These are phyloP conservation scores for Empidonax traillii DNA, from an alignment of 2,113 vertebrate genomes.

Conservation along the genomic window DNA sequence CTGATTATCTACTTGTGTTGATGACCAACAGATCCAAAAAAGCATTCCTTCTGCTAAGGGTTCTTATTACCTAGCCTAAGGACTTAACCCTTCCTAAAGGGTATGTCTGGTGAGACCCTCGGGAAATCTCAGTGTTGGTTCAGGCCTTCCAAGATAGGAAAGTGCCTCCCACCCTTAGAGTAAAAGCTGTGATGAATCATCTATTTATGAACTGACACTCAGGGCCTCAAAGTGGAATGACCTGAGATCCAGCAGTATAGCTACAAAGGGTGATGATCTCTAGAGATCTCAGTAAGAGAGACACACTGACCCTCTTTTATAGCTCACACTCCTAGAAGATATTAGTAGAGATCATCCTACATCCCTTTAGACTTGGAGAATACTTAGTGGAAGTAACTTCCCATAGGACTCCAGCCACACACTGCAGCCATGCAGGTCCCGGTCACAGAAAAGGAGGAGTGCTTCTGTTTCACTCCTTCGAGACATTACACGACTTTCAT, in stretches of 20 bases:
- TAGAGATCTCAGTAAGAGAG: not conserved
- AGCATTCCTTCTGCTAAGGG: fast-evolving
- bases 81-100: not conserved
- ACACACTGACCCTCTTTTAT: too few species aligned
- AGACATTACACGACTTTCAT: not conserved
- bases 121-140: not conserved
- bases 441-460: not conserved
- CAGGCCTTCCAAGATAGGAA: not conserved
- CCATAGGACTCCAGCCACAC: not conserved
- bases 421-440: not conserved
- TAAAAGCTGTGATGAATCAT: not conserved
- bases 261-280: not conserved
- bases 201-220: not conserved
- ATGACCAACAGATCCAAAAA: not conserved
- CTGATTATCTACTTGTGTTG: not conserved
- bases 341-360: not conserved
- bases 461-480: not conserved
- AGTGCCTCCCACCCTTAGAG: fast-evolving
- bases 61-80: not conserved
- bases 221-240: not conserved
- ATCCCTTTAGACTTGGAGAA: not conserved
- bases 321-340: not conserved
- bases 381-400: not conserved
- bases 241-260: not conserved
- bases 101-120: fast-evolving